phyloP scores from a whole-genome alignment of 2,797 vertebrate species.

The Novumbra hubbsi region DNA sequence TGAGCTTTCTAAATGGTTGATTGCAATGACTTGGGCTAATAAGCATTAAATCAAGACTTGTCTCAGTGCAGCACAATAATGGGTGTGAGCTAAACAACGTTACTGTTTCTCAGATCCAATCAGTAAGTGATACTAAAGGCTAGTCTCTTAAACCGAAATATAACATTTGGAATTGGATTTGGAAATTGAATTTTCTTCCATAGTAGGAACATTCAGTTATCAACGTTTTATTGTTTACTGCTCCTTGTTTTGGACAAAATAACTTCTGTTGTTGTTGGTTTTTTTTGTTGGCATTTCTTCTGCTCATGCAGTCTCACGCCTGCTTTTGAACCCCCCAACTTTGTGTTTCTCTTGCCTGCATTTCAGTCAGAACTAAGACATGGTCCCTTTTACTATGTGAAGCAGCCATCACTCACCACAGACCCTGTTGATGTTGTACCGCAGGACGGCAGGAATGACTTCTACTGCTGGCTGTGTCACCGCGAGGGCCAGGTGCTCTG shows the following conservation, averaged over 20 bases:
- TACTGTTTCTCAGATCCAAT: conserved; percentile 5
- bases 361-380: conserved; percentile 99
- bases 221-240: conserved; percentile 2
- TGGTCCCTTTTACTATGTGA: conserved; percentile 99
- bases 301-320: conserved; percentile 52
- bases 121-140: conserved; percentile 3
- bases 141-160: background rate
- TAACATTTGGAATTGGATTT: no score
- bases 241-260: conserved; percentile 26
- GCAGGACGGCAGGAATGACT: conserved; percentile 99
- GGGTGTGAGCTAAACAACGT: conserved; percentile 19
- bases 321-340: conserved; percentile 85
- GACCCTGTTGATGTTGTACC: conserved; percentile 99
- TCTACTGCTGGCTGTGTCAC: conserved; percentile 99
- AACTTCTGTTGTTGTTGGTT: conserved; percentile 30
- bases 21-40: background rate
- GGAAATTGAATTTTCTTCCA: background rate
- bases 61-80: conserved; percentile 5
- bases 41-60: background rate
- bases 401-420: conserved; percentile 86
- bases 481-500: conserved; percentile 98
- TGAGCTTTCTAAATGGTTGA: background rate
- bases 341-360: conserved; percentile 94
- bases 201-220: background rate
- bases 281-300: conserved; percentile 49